Evolutionary conservation across 2,888 invertebrate genomes (phyloP).

Genomic region (Sylvicola cinctus): DNA sequence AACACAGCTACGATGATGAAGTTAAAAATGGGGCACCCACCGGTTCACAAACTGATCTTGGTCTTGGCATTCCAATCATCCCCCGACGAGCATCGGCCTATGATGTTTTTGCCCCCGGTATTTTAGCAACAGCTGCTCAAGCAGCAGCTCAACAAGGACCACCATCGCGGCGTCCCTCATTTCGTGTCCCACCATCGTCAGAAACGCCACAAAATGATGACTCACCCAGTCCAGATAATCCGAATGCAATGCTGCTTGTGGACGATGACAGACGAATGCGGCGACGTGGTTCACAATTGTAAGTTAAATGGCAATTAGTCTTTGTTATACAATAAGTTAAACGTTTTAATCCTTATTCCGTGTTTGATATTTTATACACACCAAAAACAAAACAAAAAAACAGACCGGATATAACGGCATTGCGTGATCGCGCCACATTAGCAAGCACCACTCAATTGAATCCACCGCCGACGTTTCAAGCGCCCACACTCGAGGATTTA

Average conservation of each 20-base stretch:
- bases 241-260: constrained; percentile 34
- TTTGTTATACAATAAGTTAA: background rate
- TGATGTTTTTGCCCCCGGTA: constrained; percentile 54
- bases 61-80: constrained; percentile 49
- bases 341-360: background rate
- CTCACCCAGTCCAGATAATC: constrained; percentile 32
- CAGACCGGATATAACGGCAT: constrained; percentile 55
- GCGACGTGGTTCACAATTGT: constrained; percentile 68
- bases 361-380: background rate
- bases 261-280: constrained; percentile 52
- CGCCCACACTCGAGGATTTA: constrained; percentile 36
- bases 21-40: constrained; percentile 26
- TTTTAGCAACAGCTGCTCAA: constrained; percentile 24
- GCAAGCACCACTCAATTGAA: constrained; percentile 17
- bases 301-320: constrained; percentile 33
- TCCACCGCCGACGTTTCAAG: constrained; percentile 23
- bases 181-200: constrained; percentile 32
- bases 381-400: background rate
- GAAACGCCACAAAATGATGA: constrained; percentile 29
- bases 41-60: constrained; percentile 25
- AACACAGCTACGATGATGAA: constrained; percentile 73
- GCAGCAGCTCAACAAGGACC: constrained; percentile 14
- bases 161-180: constrained; percentile 38
- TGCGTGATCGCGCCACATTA: constrained; percentile 33
- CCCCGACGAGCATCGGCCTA: constrained; percentile 68